Evolutionary conservation across 1,140 invertebrate genomes (phyloP).

Genomic region (Pachyrhynchus sulphureomaculatus): DNA sequence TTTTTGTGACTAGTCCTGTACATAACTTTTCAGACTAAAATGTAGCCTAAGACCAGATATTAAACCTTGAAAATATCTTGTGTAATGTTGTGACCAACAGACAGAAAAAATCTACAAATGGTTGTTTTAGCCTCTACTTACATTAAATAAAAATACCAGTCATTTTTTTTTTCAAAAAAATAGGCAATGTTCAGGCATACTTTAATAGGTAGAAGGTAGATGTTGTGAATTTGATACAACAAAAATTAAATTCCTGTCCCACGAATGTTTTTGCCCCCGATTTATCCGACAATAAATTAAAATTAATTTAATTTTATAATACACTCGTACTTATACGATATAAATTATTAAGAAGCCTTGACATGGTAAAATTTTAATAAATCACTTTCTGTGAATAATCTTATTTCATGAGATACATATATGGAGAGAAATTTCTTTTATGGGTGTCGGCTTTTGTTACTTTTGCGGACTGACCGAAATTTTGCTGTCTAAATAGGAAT

Average conservation of each 20-base stretch:
- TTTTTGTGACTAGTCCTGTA: too few species aligned
- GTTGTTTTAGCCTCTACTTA: too few species aligned
- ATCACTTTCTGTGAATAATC: conserved; percentile 30
- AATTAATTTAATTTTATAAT: conserved; percentile 30
- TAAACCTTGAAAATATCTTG: too few species aligned
- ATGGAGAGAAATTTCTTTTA: conserved; percentile 32
- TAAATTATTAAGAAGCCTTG: conserved; percentile 26
- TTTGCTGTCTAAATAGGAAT: conserved; percentile 24
- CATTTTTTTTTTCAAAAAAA: too few species aligned
- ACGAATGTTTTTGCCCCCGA: conserved; percentile 4
- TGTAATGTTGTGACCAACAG: too few species aligned
- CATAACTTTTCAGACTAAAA: too few species aligned
- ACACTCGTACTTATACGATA: conserved; percentile 21
- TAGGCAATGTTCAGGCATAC: too few species aligned
- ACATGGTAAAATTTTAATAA: conserved; percentile 31
- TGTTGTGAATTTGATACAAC: too few species aligned
- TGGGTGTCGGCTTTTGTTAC: conserved; percentile 22
- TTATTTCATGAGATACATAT: conserved; percentile 30
- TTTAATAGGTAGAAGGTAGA: too few species aligned
- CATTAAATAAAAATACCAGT: too few species aligned
- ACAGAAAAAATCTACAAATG: too few species aligned
- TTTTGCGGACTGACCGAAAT: conserved; percentile 20
- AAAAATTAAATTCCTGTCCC: background rate
- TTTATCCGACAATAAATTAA: conserved; percentile 22
- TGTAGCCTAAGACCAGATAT: too few species aligned